Conservation (phyloP, 92 coral and sea anemone species). For the Paragorgia papillata region DNA sequence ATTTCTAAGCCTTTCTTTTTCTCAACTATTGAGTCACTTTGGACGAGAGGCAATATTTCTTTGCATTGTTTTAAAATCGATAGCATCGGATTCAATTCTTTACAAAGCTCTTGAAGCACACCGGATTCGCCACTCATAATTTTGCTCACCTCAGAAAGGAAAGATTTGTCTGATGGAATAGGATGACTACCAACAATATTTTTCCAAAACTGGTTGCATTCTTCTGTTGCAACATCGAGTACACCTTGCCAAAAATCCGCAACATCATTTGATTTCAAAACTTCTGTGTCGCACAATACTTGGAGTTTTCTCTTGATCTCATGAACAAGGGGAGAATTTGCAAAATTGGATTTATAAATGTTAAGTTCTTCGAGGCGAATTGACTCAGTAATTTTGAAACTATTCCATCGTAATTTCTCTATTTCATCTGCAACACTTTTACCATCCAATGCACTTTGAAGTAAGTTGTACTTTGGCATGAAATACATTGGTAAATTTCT, state of each 20-base stretch:
- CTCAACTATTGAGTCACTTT: too few species aligned
- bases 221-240: neutral
- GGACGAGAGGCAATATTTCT: too few species aligned
- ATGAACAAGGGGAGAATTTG: neutral
- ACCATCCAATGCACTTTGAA: slow-evolving; percentile 10
- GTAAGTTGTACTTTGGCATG: slow-evolving; percentile 50
- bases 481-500: slow-evolving; percentile 47
- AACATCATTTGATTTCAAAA: neutral
- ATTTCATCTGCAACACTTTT: neutral
- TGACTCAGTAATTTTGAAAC: neutral
- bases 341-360: neutral
- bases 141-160: neutral
- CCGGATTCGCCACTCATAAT: neutral
- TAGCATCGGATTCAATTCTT: neutral
- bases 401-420: neutral
- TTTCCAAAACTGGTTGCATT: neutral
- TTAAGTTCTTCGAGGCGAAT: neutral
- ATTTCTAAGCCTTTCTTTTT: too few species aligned
- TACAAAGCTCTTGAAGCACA: neutral
- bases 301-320: neutral
- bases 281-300: neutral
- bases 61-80: too few species aligned
- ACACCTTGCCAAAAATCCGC: neutral
- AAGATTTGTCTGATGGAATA: neutral
- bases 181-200: neutral